phyloP scores from a whole-genome alignment of 2,797 vertebrate genomes.

The Acomys russatus region DNA sequence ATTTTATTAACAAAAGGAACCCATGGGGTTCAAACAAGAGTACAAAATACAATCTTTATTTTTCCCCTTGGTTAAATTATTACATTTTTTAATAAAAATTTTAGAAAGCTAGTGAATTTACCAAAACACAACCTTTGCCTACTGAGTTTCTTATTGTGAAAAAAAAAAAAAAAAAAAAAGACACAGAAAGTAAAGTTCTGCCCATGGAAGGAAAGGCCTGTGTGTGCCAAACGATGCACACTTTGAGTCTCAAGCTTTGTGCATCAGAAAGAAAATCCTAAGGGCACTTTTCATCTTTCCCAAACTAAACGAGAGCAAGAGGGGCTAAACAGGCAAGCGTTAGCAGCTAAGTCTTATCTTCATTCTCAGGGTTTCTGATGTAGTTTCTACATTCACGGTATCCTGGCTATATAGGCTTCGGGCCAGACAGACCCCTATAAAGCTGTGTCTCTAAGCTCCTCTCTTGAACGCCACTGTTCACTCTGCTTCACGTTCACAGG shows the following conservation, averaged over 20 bases:
- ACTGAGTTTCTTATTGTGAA: slow-evolving; percentile 87
- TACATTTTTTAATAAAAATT: slow-evolving; percentile 85
- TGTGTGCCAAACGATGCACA: slow-evolving; percentile 76
- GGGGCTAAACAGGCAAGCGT: slow-evolving; percentile 45
- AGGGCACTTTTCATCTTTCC: slow-evolving; percentile 86
- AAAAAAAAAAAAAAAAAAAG: slow-evolving; percentile 81
- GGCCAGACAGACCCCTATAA: neutral
- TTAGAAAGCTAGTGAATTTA: slow-evolving; percentile 87
- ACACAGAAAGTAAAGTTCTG: slow-evolving; percentile 81
- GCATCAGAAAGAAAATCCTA: slow-evolving; percentile 84
- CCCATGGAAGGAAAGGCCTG: slow-evolving; percentile 72
- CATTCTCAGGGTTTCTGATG: slow-evolving; percentile 59
- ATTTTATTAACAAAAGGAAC: slow-evolving; percentile 91
- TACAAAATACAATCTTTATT: slow-evolving; percentile 89
- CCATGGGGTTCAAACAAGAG: slow-evolving; percentile 89
- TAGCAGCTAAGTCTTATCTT: slow-evolving; percentile 81
- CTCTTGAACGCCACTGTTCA: neutral
- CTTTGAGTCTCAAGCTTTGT: slow-evolving; percentile 69
- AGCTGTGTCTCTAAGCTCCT: neutral
- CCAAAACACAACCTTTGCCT: slow-evolving; percentile 86
- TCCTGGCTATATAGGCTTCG: slow-evolving; percentile 19
- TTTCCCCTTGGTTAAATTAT: slow-evolving; percentile 83
- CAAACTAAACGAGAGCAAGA: slow-evolving; percentile 77
- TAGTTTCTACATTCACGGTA: slow-evolving; percentile 14
- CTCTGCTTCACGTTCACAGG: neutral